Evolutionary conservation across 2,888 invertebrate species (phyloP).

Genomic region (Theodoxus fluviatilis): DNA sequence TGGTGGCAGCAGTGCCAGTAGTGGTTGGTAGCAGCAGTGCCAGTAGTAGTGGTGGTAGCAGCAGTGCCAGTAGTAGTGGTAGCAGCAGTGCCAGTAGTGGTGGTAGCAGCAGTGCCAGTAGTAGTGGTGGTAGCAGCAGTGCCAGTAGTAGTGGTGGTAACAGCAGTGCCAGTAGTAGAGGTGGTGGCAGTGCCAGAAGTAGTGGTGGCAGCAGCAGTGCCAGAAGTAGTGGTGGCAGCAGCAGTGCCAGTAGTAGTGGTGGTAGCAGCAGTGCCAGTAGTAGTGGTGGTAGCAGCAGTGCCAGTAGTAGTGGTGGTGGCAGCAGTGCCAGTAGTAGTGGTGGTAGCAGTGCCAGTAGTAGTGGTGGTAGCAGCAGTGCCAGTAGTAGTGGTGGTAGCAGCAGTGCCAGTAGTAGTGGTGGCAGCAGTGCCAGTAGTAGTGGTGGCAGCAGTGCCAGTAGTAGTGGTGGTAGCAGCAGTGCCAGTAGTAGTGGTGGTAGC

Average conservation of each 20-base stretch:
- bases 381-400: constrained; percentile 4
- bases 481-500: too few species aligned
- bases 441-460: too few species aligned
- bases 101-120: too few species aligned
- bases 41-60: too few species aligned
- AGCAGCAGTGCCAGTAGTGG: too few species aligned
- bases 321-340: constrained; percentile 3
- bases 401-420: not conserved
- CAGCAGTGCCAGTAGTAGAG: too few species aligned
- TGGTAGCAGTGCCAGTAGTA: not conserved
- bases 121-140: too few species aligned
- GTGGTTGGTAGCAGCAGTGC: too few species aligned
- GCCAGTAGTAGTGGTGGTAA: too few species aligned
- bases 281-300: constrained; percentile 4
- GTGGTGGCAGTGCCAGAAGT: not conserved
- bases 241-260: not conserved
- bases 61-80: too few species aligned
- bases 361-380: not conserved
- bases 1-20: too few species aligned
- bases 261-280: not conserved
- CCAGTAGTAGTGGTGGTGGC: not conserved
- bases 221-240: not conserved
- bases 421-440: constrained; percentile 7
- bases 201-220: not conserved
- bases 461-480: too few species aligned